phyloP scores from a whole-genome alignment of 2,888 invertebrate genomes.

The Morpho deidamia region DNA sequence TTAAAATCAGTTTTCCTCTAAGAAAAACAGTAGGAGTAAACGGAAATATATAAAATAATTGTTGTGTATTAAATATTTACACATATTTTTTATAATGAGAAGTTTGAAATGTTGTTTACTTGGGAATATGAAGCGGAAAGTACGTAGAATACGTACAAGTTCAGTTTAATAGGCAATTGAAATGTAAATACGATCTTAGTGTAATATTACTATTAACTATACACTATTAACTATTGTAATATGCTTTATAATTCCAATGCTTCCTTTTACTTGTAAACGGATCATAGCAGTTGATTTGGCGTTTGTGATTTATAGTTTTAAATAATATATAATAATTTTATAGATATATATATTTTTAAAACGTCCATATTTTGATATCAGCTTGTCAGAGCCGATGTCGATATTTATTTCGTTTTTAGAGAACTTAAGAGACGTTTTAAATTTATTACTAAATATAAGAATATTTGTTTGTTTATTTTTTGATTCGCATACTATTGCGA shows the following conservation, averaged over 20 bases:
- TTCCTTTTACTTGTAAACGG: slow-evolving; percentile 28
- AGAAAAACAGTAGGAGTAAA: too few species aligned
- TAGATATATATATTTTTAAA: neutral
- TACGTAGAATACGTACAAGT: too few species aligned
- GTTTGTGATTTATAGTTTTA: slow-evolving; percentile 38
- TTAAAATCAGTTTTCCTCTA: too few species aligned
- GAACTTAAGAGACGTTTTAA: neutral
- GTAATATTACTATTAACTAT: neutral
- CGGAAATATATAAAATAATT: too few species aligned
- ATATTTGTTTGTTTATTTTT: too few species aligned
- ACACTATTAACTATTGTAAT: neutral
- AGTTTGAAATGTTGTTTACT: too few species aligned
- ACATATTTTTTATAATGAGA: too few species aligned
- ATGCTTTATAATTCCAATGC: slow-evolving; percentile 52
- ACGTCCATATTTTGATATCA: neutral
- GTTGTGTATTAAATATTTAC: too few species aligned
- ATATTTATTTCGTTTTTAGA: neutral
- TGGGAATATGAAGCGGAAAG: too few species aligned
- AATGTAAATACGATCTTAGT: slow-evolving; percentile 15
- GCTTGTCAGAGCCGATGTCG: neutral
- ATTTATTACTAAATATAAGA: too few species aligned
- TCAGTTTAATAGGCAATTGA: neutral
- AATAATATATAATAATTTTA: neutral
- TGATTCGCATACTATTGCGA: too few species aligned
- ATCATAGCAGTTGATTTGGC: slow-evolving; percentile 17